Base-by-base conservation (phyloP, 2,888 invertebrate species). In the Dasypolia templi region DNA sequence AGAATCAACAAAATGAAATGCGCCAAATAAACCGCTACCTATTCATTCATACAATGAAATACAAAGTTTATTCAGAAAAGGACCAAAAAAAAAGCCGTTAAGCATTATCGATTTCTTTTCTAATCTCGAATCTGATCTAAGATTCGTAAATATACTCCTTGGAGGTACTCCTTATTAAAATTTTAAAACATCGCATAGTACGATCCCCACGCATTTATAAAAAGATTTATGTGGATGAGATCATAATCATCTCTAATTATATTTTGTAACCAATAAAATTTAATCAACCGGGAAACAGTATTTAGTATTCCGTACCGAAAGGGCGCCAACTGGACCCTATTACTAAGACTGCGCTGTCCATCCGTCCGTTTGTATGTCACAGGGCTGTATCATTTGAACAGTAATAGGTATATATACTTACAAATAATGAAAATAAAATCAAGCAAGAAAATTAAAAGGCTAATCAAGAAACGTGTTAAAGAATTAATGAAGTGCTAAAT, bases 201-300 rank as follows among this genome's bases (percentile, higher is more conserved):
- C 42, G 64, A 75, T 29, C 81, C 86, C 81, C 63, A 83, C 84
- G 85, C 85, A 76, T 86, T 86, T 88, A 86, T 68, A 75, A 72
- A 42, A 80, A 87, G 89, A 91, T 91, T 89, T 90, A 90, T 88
- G 86, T 71, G 35, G 67, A 75, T 26, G 56, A 88, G 90, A 91
- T 91, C 63, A 63, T 87, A 82, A 91, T 91, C 90, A 75, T 44
- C 35, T 82, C 85, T 93, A 92, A 94, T 93, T 93, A 91, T 91
- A 89, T 88, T 90, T 86, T 87, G 88, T 87, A 88, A 87, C 81
- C 85, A 84, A 87, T 93, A 91, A 94, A 94, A 93, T 93, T 91
- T 92, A 93, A 94, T 94, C 89, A 92, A 91, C 82, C 83, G 79
- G 73, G 82, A 88, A 89, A 88, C 86, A 84, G 84, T 86, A 89